Evolutionary conservation across 2,888 invertebrate species (phyloP).

Genomic region (Eulithis testata): DNA sequence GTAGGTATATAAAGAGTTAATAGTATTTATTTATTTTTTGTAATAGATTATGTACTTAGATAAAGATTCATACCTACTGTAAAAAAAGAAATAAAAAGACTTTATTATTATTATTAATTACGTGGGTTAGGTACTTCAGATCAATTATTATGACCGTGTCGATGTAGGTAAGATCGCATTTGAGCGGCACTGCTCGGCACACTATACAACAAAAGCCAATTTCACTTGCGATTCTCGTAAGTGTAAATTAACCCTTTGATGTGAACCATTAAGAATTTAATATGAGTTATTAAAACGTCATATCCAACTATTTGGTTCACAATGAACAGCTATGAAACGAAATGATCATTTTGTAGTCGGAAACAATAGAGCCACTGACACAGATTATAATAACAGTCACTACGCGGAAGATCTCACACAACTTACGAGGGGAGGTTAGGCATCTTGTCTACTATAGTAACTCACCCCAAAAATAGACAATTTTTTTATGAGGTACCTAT

Average conservation of each 20-base stretch:
- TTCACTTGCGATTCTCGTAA: constrained; percentile 45
- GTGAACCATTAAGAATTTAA: constrained; percentile 56
- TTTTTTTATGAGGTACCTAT: no score
- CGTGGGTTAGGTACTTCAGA: no score
- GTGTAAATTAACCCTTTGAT: constrained; percentile 58
- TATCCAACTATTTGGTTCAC: constrained; percentile 59
- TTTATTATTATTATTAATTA: no score
- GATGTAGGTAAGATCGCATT: no score
- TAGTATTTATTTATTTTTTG: no score
- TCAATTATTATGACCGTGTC: not conserved
- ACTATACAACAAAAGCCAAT: constrained; percentile 59
- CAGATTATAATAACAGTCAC: constrained; percentile 30
- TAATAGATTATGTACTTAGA: no score
- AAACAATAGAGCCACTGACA: constrained; percentile 66
- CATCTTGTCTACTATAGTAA: constrained; percentile 4
- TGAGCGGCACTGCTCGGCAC: no score
- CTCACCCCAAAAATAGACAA: no score
- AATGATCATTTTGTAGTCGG: constrained; percentile 50
- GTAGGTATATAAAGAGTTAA: no score
- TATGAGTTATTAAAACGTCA: constrained; percentile 67
- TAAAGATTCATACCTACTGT: no score
- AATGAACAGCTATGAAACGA: constrained; percentile 44
- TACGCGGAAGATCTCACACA: constrained; percentile 44
- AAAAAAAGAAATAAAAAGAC: no score
- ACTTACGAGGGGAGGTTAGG: constrained; percentile 37